phyloP scores from a whole-genome alignment of 1,140 invertebrate species.

The Amphibalanus amphitrite region DNA sequence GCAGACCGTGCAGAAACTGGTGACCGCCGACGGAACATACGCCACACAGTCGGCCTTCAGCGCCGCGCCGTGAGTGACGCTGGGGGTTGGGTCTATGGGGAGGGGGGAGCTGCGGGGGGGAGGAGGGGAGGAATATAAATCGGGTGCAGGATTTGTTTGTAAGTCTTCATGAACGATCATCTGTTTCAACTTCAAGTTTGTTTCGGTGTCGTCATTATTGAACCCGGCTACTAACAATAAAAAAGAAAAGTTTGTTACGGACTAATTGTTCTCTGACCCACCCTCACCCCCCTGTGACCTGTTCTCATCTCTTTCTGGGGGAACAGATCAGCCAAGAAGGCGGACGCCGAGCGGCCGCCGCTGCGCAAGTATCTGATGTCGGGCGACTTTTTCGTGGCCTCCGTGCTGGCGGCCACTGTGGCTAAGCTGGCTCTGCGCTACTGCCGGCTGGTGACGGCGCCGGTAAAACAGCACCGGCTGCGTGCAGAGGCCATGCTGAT shows the following conservation, averaged over 20 bases:
- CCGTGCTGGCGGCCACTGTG: constrained; percentile 72
- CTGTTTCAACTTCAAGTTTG: too few relatives aligned
- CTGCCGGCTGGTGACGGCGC: constrained; percentile 21
- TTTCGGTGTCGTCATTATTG: too few relatives aligned
- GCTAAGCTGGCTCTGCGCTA: constrained; percentile 66
- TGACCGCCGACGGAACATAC: constrained; percentile 98
- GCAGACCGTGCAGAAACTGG: constrained; percentile 38
- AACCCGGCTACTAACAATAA: too few relatives aligned
- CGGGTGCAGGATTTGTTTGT: too few relatives aligned
- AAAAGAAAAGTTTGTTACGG: too few relatives aligned
- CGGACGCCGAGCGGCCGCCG: constrained; percentile 48
- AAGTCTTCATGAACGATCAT: too few relatives aligned
- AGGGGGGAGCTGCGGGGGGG: too few relatives aligned
- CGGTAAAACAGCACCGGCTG: constrained; percentile 40
- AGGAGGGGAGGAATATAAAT: too few relatives aligned
- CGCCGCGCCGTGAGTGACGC: constrained; percentile 39
- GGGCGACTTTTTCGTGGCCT: constrained; percentile 92
- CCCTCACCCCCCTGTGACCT: too few relatives aligned
- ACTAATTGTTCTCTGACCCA: too few relatives aligned
- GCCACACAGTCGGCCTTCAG: constrained; percentile 95
- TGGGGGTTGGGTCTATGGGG: too few relatives aligned
- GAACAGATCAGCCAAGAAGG: constrained; percentile 39
- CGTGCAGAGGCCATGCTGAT: constrained; percentile 72
- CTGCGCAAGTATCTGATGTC: constrained; percentile 75
- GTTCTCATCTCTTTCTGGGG: too few relatives aligned